These are phyloP conservation scores for Notarius quadriscutis DNA, from an alignment of 2,113 vertebrate genomes.

Conservation along the genomic window DNA sequence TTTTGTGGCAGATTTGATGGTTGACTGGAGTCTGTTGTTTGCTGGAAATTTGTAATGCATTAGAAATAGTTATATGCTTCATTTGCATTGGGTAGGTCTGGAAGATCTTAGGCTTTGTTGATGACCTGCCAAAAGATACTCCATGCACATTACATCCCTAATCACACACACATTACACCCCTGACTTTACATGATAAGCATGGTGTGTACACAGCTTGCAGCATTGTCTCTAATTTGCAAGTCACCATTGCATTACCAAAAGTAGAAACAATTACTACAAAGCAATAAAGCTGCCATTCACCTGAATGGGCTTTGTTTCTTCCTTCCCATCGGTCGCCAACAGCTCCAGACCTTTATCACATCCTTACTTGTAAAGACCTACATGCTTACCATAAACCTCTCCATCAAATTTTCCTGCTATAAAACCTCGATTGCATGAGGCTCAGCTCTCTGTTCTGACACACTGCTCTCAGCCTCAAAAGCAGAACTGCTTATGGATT, in stretches of 20 bases:
- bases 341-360: not conserved
- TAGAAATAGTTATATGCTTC: constrained; percentile 7
- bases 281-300: not conserved
- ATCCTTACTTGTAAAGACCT: not conserved
- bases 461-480: constrained; percentile 16
- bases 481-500: constrained; percentile 19
- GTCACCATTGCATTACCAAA: not conserved
- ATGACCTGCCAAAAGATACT: not conserved
- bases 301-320: not conserved
- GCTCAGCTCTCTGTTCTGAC: constrained; percentile 21
- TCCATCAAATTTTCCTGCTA: constrained; percentile 6
- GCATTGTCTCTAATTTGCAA: not conserved
- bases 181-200: not conserved
- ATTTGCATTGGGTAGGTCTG: not conserved
- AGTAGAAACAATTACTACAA: not conserved
- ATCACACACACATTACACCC: not conserved
- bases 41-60: constrained; percentile 4
- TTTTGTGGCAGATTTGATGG: constrained; percentile 15
- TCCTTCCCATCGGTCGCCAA: not conserved
- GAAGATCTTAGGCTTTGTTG: not conserved
- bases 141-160: not conserved
- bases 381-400: constrained; percentile 6
- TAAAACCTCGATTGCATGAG: constrained; percentile 17
- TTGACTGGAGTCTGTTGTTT: constrained; percentile 14
- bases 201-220: not conserved